Evolutionary conservation across 2,797 vertebrate species (phyloP).

Genomic region (Argya squamiceps): DNA sequence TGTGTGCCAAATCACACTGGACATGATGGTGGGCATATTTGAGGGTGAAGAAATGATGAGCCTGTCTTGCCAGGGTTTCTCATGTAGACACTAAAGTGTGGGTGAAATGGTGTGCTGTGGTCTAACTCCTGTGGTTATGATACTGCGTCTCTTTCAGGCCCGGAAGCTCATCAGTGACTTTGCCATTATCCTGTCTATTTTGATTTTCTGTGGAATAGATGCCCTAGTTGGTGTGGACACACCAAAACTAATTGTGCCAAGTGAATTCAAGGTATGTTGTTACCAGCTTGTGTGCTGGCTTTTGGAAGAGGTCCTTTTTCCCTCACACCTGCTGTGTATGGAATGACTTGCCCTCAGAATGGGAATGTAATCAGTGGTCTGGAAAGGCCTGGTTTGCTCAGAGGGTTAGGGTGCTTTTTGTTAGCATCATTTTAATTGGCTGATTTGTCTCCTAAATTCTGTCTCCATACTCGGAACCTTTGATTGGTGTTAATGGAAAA

Average conservation of each 20-base stretch:
- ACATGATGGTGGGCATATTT: not conserved
- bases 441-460: not conserved
- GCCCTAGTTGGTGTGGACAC: slow-evolving; percentile 93
- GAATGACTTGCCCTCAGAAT: not conserved
- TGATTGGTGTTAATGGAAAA: not conserved
- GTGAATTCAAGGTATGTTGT: slow-evolving; percentile 90
- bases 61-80: not conserved
- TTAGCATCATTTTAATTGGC: not conserved
- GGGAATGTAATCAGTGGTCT: not conserved
- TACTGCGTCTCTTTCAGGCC: slow-evolving; percentile 77
- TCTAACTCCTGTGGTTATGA: not conserved
- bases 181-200: slow-evolving; percentile 94
- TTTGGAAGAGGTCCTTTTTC: not conserved
- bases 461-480: not conserved
- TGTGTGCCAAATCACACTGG: not conserved
- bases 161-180: slow-evolving; percentile 98
- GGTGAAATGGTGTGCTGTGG: not conserved
- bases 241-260: slow-evolving; percentile 96
- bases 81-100: rapidly evolving
- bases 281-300: not conserved
- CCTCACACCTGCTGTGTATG: not conserved
- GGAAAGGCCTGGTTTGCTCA: not conserved
- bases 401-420: not conserved
- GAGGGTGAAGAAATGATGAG: rapidly evolving
- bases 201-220: slow-evolving; percentile 94